phyloP scores from a whole-genome alignment of 2,113 vertebrate genomes.

The Chamaea fasciata region DNA sequence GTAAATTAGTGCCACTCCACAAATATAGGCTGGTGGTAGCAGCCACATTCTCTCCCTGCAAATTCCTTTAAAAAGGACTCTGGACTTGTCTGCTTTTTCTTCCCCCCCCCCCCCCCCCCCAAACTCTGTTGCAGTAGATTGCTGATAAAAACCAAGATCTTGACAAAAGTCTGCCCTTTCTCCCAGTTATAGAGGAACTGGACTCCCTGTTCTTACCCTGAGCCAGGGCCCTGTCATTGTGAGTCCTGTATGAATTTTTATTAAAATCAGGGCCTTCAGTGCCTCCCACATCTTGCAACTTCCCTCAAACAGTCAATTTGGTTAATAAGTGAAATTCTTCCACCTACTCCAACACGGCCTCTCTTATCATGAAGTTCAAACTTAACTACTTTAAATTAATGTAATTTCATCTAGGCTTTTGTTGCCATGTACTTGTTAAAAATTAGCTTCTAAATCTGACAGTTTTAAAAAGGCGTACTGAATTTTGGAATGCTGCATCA shows the following conservation, averaged over 20 bases:
- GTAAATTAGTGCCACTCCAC: background rate
- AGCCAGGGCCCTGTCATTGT: background rate
- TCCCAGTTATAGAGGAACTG: background rate
- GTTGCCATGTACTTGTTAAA: background rate
- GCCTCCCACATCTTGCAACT: background rate
- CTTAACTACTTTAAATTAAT: background rate
- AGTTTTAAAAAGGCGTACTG: background rate
- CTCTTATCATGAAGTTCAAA: background rate
- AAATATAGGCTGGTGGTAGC: background rate
- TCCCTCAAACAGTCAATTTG: background rate
- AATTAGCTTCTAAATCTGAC: background rate
- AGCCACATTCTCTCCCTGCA: background rate
- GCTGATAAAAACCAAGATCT: background rate
- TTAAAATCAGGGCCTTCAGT: background rate
- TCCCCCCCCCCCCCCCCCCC: fast-evolving
- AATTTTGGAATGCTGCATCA: background rate
- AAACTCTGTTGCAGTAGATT: background rate
- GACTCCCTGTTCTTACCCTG: background rate
- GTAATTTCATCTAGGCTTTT: background rate
- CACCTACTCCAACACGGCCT: background rate
- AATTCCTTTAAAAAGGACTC: background rate
- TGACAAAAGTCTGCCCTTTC: background rate
- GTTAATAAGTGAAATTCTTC: background rate
- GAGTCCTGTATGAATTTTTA: background rate
- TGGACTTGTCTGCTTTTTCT: background rate